These are phyloP conservation scores for Apostichopus parvimensis DNA, from an alignment of 35 echinoderm and acorn worm species.

Conservation along the genomic window DNA sequence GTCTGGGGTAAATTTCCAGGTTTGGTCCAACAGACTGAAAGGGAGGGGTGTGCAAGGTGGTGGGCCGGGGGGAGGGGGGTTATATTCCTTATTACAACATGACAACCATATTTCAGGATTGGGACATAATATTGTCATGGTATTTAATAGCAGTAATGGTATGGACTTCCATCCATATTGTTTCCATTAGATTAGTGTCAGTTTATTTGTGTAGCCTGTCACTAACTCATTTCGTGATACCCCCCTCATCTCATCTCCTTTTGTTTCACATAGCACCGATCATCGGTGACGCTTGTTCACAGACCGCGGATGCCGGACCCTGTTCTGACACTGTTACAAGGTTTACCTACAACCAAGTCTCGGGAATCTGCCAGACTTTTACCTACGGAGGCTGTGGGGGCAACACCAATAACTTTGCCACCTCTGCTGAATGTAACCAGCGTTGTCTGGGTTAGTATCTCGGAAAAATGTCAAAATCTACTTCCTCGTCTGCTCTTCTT, in stretches of 20 bases:
- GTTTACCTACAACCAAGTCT: background rate
- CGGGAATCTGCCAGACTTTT: background rate
- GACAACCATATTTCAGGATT: too few relatives aligned
- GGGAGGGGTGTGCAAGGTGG: too few relatives aligned
- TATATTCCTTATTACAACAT: too few relatives aligned
- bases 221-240: background rate
- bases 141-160: too few relatives aligned
- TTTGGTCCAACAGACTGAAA: too few relatives aligned
- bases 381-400: constrained; percentile 6
- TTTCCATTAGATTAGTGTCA: background rate
- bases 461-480: too few relatives aligned
- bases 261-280: background rate
- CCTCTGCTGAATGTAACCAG: background rate
- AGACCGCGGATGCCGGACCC: background rate
- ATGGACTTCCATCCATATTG: too few relatives aligned
- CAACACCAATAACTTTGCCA: constrained; percentile 11
- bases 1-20: too few relatives aligned
- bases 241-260: background rate
- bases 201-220: too few relatives aligned
- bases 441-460: background rate
- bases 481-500: too few relatives aligned
- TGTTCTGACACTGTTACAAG: background rate
- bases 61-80: too few relatives aligned
- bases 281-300: background rate
- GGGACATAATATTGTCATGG: too few relatives aligned